Conservation (phyloP, 1,140 invertebrate genomes). For the Magallana angulata region DNA sequence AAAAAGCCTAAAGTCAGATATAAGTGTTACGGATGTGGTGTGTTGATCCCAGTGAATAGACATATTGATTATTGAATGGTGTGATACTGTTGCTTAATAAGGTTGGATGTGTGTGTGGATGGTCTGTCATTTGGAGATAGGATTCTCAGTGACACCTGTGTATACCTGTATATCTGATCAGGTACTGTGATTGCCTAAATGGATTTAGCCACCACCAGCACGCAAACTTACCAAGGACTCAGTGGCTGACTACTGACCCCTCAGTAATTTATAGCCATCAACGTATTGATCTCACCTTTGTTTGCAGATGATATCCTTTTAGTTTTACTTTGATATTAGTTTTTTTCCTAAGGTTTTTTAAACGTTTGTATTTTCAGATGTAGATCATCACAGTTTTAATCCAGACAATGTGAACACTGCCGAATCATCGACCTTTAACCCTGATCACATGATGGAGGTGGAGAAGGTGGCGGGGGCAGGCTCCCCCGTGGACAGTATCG, state of each 20-base stretch:
- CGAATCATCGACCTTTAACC: constrained; percentile 13
- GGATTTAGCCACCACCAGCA: background rate
- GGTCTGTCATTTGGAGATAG: constrained; percentile 13
- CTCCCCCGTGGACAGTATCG: background rate
- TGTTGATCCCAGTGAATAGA: background rate
- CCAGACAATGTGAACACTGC: constrained; percentile 18
- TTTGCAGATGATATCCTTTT: background rate
- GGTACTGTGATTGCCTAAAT: background rate
- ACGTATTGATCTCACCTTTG: background rate
- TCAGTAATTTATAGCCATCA: background rate
- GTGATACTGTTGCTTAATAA: background rate
- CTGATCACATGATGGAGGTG: constrained; percentile 24
- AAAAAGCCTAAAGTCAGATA: constrained; percentile 27
- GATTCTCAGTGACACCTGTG: background rate
- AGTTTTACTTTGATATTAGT: constrained; percentile 2
- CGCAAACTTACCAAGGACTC: background rate
- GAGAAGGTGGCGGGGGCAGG: background rate
- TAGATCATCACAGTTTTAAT: constrained; percentile 18
- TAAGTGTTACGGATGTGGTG: background rate
- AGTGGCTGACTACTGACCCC: background rate
- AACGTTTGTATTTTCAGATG: background rate
- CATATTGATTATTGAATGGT: constrained; percentile 29
- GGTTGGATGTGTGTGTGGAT: background rate
- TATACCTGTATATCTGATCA: constrained; percentile 18
- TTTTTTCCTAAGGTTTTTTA: background rate